phyloP scores from a whole-genome alignment of 2,888 invertebrate species.

The Nemoura dubitans region DNA sequence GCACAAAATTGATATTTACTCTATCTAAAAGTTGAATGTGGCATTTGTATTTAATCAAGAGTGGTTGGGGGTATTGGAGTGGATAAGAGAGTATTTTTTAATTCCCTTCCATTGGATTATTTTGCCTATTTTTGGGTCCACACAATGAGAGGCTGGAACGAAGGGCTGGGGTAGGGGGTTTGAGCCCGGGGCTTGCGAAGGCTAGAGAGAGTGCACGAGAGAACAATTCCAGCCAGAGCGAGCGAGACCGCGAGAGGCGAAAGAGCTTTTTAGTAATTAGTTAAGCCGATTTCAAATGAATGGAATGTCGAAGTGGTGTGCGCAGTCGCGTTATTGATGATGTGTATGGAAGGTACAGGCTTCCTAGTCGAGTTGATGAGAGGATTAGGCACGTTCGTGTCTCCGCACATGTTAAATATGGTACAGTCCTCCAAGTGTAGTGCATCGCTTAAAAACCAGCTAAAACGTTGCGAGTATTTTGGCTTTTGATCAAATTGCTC shows the following conservation, averaged over 20 bases:
- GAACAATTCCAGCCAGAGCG: background rate
- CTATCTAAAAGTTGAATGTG: conserved; percentile 18
- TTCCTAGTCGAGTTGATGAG: conserved; percentile 39
- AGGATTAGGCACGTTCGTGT: conserved; percentile 30
- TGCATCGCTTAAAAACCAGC: too few species aligned
- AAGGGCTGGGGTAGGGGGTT: background rate
- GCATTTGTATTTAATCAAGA: conserved; percentile 37
- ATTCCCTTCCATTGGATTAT: conserved; percentile 38
- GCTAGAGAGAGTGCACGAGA: background rate
- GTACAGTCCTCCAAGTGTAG: too few species aligned
- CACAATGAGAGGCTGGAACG: conserved; percentile 20
- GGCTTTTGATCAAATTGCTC: background rate
- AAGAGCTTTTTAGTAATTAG: conserved; percentile 44
- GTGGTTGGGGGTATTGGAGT: conserved; percentile 25
- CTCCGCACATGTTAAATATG: too few species aligned
- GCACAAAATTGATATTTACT: conserved; percentile 29
- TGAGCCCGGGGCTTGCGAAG: background rate
- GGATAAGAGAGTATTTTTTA: conserved; percentile 34
- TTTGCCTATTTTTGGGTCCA: conserved; percentile 19
- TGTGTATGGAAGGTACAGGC: background rate
- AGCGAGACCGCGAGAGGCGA: background rate
- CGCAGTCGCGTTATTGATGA: background rate
- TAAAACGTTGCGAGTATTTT: background rate
- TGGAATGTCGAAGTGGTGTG: conserved; percentile 36
- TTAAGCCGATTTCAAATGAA: conserved; percentile 47